These are phyloP conservation scores for Rostratula benghalensis DNA, from an alignment of 2,113 vertebrate genomes.

Conservation along the genomic window DNA sequence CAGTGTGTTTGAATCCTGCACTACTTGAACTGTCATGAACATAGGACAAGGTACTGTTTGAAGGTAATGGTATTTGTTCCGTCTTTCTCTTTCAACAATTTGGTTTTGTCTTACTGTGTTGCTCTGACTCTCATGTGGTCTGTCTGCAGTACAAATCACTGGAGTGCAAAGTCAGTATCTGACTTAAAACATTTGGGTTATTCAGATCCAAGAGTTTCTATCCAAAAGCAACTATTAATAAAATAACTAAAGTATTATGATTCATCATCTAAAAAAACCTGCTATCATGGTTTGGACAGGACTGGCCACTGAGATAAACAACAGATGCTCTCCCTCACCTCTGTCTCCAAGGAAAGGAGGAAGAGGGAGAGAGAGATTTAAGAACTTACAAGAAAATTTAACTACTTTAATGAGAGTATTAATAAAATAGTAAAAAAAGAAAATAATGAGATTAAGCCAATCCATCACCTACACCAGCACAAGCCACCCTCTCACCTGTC, in stretches of 20 bases:
- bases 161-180: not conserved
- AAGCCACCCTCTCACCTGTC: not conserved
- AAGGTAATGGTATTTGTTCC: not conserved
- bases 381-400: not conserved
- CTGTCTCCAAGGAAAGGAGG: not conserved
- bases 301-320: not conserved
- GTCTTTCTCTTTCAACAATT: not conserved
- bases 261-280: not conserved
- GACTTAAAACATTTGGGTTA: not conserved
- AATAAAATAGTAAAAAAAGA: not conserved
- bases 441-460: not conserved
- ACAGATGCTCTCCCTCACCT: not conserved
- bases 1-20: not conserved
- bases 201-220: not conserved
- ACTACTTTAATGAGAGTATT: not conserved
- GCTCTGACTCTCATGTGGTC: not conserved
- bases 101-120: not conserved
- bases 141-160: not conserved
- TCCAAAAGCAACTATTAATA: not conserved
- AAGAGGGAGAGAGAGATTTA: not conserved
- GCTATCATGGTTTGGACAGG: not conserved
- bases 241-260: not conserved
- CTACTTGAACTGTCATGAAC: not conserved
- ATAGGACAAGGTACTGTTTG: not conserved
- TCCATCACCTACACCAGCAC: not conserved